Evolutionary conservation across 2,797 vertebrate genomes (phyloP), one percentile per base, ranked within the genome.

Genomic region (Spizella passerina): DNA sequence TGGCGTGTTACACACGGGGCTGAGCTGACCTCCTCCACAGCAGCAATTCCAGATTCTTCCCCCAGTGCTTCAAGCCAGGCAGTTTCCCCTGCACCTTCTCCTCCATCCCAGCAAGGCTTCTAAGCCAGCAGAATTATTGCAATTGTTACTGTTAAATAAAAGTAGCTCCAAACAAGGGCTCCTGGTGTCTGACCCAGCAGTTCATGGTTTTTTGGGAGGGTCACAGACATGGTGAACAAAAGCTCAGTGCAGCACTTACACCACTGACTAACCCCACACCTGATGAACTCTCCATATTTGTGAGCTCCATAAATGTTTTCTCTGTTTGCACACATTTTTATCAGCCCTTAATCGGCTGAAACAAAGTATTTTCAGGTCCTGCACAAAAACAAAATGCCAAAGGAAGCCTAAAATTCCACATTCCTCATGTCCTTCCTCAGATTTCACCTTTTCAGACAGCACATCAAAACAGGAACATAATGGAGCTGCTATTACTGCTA

Each of bases 401-500:
- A 59, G 38, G 49, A 77, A 73, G 36, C 59, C 63, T 49, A 59
- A 88, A 88, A 81, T 4, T 24, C 46, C 7, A 3, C 4, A 10
- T 77, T 88, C 41, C 61, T 80, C 49, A 14, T 30, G 88, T 60
- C 83, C 86, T 86, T 84, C 78, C 75, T 79, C 68, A 68, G 73
- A 82, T 77, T 82, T 66, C 90, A 92, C 59, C 59, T 86, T 82
- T 90, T 77, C 6, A 92, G 94, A 65, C 27, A 73, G 83, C 78
- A 50, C 78, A 75, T 85, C 83, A 82, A 70, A 95, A 90, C 44
- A 94, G 56, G 56, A 90, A 80, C 49, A 52, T 47, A 85, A 82
- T 11, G 5, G 83, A 77, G 75, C 81, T 52, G 86, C 75, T 93
- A 57, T 88, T 93, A 90, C 71, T 93, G 63, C 86, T 90, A 87